Percentiles rank a stretch among this genome's conserved stretches.
phyloP scores from a whole-genome alignment of 2,888 invertebrate species.

The Sylvicola fuscatus region DNA sequence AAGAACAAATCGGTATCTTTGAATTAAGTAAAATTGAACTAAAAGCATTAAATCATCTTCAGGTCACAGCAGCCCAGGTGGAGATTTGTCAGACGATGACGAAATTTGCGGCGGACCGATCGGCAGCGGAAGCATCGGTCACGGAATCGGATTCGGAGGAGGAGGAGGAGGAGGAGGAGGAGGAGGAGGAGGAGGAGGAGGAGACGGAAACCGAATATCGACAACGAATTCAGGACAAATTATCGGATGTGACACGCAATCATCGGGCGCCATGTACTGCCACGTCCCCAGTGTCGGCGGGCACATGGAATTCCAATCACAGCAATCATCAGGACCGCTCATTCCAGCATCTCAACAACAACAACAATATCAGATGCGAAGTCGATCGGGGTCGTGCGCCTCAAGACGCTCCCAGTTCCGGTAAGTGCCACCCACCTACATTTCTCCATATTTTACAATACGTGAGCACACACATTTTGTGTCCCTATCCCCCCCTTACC shows the following conservation, averaged over 20 bases:
- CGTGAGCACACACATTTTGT: too few species aligned
- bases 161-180: slow-evolving; percentile 18
- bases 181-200: slow-evolving; percentile 12
- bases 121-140: too few species aligned
- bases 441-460: too few species aligned
- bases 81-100: slow-evolving; percentile 27
- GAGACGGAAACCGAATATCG: slow-evolving; percentile 22
- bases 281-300: slow-evolving; percentile 17
- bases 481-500: too few species aligned
- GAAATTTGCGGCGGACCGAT: too few species aligned
- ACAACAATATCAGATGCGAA: slow-evolving; percentile 17
- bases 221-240: slow-evolving; percentile 23
- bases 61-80: slow-evolving; percentile 30
- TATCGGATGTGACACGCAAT: slow-evolving; percentile 22
- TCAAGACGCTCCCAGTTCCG: slow-evolving; percentile 27
- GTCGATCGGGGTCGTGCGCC: slow-evolving; percentile 27
- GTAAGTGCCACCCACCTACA: slow-evolving; percentile 11
- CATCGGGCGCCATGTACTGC: slow-evolving; percentile 14
- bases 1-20: too few species aligned
- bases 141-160: too few species aligned
- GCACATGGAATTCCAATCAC: slow-evolving; percentile 23
- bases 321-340: slow-evolving; percentile 3
- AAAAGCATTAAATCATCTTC: slow-evolving; percentile 1
- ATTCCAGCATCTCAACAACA: slow-evolving; percentile 11
- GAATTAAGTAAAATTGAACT: too few species aligned